phyloP scores from a whole-genome alignment of 1,140 invertebrate genomes.

The Pachypsylla venusta region DNA sequence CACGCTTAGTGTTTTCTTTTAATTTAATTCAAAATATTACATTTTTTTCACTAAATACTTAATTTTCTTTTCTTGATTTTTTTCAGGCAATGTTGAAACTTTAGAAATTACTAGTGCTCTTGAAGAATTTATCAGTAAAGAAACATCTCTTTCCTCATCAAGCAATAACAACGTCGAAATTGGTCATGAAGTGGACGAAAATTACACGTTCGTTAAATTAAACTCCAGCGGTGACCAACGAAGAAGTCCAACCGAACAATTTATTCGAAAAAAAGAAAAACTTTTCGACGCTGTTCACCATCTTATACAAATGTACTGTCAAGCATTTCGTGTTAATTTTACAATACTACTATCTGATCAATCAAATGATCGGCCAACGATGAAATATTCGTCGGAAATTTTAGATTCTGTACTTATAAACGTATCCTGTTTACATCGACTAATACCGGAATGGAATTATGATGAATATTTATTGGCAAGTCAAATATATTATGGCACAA shows the following conservation, averaged over 20 bases:
- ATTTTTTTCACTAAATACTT: too few species aligned
- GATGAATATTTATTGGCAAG: constrained; percentile 69
- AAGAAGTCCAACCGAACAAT: neutral
- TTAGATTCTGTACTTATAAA: constrained; percentile 65
- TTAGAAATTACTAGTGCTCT: constrained; percentile 61
- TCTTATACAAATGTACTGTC: constrained; percentile 63
- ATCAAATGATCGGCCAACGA: neutral
- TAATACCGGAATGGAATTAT: constrained; percentile 61
- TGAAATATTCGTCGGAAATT: constrained; percentile 48
- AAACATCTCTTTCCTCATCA: constrained; percentile 28
- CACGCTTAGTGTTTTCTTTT: too few species aligned
- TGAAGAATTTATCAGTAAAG: constrained; percentile 49
- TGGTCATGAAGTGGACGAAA: constrained; percentile 34
- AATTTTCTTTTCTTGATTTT: too few species aligned
- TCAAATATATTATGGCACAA: constrained; percentile 74
- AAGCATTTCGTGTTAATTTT: constrained; percentile 53
- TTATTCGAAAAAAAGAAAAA: constrained; percentile 27
- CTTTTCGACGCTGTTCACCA: constrained; percentile 54
- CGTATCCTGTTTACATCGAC: constrained; percentile 66
- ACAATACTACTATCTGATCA: constrained; percentile 19
- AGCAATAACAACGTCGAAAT: constrained; percentile 28
- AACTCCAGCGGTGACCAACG: too few species aligned
- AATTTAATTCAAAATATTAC: too few species aligned
- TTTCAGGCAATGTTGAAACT: constrained; percentile 76
- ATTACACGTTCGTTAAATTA: constrained; percentile 44